Evolutionary conservation across 2,797 vertebrate species (phyloP).

Genomic region (Propithecus deckenii): DNA sequence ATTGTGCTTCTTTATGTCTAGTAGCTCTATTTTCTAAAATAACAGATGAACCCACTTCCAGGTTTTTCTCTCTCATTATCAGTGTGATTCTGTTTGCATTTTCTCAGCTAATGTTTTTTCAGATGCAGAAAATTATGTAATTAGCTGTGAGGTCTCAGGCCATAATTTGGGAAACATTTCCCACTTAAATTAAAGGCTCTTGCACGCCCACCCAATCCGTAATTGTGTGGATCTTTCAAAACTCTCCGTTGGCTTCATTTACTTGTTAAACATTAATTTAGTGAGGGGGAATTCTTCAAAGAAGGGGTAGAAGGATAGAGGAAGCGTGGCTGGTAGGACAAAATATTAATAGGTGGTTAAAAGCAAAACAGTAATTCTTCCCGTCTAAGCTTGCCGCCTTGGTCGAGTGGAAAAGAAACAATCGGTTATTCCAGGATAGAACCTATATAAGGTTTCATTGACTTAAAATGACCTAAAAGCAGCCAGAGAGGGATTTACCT

Average conservation of each 20-base stretch:
- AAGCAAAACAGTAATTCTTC: conserved; percentile 92
- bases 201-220: conserved; percentile 88
- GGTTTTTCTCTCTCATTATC: conserved; percentile 82
- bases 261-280: conserved; percentile 91
- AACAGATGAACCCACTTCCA: conserved; percentile 76
- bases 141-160: conserved; percentile 90
- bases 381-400: conserved; percentile 91
- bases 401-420: conserved; percentile 92
- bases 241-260: conserved; percentile 89
- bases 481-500: conserved; percentile 96
- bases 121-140: conserved; percentile 98
- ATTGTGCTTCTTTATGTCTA: background rate
- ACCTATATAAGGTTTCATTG: conserved; percentile 94
- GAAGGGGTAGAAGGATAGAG: conserved; percentile 69
- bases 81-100: conserved; percentile 89
- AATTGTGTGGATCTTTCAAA: conserved; percentile 89
- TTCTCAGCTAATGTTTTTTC: conserved; percentile 92
- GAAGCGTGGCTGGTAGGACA: conserved; percentile 84
- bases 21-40: conserved; percentile 78
- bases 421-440: conserved; percentile 92
- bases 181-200: conserved; percentile 90
- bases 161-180: conserved; percentile 90
- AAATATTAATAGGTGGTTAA: conserved; percentile 90
- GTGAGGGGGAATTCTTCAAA: conserved; percentile 88
- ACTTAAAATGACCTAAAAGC: conserved; percentile 97